Base-by-base conservation (phyloP, 2,888 invertebrate genomes). In the Orthonychiurus folsomi region DNA sequence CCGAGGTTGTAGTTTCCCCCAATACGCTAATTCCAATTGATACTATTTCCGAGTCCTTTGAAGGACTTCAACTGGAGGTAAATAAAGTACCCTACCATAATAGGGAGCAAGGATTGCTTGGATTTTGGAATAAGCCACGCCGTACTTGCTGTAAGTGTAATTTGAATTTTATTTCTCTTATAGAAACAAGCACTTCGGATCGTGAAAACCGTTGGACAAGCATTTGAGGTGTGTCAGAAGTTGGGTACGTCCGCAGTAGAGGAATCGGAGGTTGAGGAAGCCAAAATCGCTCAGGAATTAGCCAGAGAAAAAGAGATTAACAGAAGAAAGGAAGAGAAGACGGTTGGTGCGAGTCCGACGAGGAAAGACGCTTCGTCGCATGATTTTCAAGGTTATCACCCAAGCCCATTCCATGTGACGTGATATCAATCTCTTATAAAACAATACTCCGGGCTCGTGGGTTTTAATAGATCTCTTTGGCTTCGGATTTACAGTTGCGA, bases 121-220 rank as follows among this genome's bases (percentile, higher is more conserved):
- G n/a, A n/a, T n/a, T n/a, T n/a, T n/a, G n/a, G n/a, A n/a, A n/a
- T n/a, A n/a, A n/a, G n/a, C n/a, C n/a, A n/a, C n/a, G n/a, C n/a
- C n/a, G n/a, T n/a, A n/a, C n/a, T n/a, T n/a, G n/a, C n/a, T n/a
- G n/a, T n/a, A n/a, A n/a, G n/a, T n/a, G n/a, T n/a, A n/a, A n/a
- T n/a, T n/a, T n/a, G n/a, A n/a, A n/a, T n/a, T 63, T 59, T 61
- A 57, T 74, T 75, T 73, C 73, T 70, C 66, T 79, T 80, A 18
- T 85, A 96, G 96, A 93, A 89, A 79, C 95, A 97, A 82, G 97
- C 97, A 37, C 95, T 97, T 93, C 85, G 91, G 73, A 92, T 99
- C 73, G 99, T 99, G 66, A 86, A 96, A 75, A 97, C 97, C 5
- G 93, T 99, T 72, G 97, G 97, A 56, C 97, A 99, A 80, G 59